phyloP scores from a whole-genome alignment of 2,113 vertebrate species.

The Anas platyrhynchos region DNA sequence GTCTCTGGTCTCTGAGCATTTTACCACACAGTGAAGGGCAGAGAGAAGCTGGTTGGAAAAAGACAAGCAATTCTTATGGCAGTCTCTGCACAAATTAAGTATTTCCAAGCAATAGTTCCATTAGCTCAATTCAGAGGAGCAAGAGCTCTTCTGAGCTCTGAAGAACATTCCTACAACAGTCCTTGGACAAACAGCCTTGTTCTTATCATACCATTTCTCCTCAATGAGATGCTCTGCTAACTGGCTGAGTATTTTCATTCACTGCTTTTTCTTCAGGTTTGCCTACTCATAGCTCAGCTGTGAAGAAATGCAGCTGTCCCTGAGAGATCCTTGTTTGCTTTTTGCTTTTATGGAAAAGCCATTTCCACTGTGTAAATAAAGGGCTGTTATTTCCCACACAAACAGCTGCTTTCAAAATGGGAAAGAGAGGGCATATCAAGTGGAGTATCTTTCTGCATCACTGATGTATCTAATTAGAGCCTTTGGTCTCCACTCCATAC shows the following conservation, averaged over 20 bases:
- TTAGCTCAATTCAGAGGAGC: neutral
- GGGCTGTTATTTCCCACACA: neutral
- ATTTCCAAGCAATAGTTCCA: neutral
- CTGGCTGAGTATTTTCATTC: neutral
- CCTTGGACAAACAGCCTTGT: neutral
- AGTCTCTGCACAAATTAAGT: neutral
- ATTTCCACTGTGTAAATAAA: neutral
- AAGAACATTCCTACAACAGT: neutral
- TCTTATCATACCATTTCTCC: neutral
- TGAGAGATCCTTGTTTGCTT: neutral
- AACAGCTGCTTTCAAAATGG: neutral
- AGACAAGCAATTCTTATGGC: neutral
- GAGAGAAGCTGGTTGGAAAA: neutral
- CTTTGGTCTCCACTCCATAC: neutral
- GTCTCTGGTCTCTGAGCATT: neutral
- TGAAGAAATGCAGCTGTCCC: neutral
- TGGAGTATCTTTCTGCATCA: neutral
- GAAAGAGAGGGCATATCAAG: neutral
- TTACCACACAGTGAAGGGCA: neutral
- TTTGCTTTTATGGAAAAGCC: slow-evolving; percentile 13
- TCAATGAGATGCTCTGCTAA: neutral
- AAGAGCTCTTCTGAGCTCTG: neutral
- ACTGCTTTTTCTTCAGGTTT: neutral
- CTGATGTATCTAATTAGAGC: neutral
- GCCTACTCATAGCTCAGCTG: neutral